Evolutionary conservation across 2,797 vertebrate genomes (phyloP).

Genomic region (Myotis daubentonii): DNA sequence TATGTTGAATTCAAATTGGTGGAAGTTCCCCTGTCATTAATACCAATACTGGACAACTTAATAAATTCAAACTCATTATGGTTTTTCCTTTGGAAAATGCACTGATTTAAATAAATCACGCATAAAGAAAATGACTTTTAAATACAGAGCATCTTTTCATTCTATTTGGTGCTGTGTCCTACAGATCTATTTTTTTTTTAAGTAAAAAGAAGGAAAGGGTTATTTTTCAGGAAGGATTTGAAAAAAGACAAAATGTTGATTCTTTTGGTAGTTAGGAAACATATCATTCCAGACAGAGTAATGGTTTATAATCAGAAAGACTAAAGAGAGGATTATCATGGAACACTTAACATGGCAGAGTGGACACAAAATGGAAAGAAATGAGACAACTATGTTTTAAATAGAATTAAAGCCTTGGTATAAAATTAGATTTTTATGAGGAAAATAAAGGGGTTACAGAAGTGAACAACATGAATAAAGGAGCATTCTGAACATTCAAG

Average conservation of each 20-base stretch:
- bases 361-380: neutral
- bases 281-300: neutral
- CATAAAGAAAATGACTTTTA: conserved; percentile 22
- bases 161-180: neutral
- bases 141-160: conserved; percentile 36
- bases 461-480: neutral
- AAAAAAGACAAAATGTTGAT: neutral
- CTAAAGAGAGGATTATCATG: neutral
- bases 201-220: neutral
- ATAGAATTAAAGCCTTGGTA: conserved; percentile 46
- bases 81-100: neutral
- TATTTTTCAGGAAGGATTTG: conserved; percentile 29
- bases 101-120: conserved; percentile 28
- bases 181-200: neutral
- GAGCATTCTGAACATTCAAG: neutral
- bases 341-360: conserved; percentile 25
- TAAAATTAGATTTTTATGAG: conserved; percentile 45
- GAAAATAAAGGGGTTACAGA: conserved; percentile 42
- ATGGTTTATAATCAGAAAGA: conserved; percentile 37
- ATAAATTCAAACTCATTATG: neutral
- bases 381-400: conserved; percentile 1
- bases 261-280: conserved; percentile 3
- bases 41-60: neutral
- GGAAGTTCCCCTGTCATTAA: neutral
- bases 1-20: neutral